A percentile compares a stretch with the other conserved stretches of the same genome.
phyloP scores from a whole-genome alignment of 2,113 vertebrate genomes.

The Ammospiza nelsoni region DNA sequence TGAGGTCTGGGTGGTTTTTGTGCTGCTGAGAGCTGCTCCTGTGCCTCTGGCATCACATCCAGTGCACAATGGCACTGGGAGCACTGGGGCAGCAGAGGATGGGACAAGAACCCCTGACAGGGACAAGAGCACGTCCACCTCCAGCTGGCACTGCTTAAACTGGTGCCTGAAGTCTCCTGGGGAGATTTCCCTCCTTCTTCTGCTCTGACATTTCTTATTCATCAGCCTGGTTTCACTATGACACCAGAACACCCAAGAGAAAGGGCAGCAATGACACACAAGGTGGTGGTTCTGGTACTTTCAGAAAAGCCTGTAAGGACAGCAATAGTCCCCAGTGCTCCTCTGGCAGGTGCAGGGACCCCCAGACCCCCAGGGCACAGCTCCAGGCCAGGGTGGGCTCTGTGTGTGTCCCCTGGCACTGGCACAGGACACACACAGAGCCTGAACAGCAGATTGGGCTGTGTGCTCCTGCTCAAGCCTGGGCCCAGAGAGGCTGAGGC shows the following conservation, averaged over 20 bases:
- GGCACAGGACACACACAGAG: accelerated
- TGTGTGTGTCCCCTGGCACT: background rate
- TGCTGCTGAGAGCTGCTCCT: background rate
- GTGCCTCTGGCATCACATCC: background rate
- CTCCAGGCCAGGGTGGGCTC: background rate
- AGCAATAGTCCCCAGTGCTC: accelerated
- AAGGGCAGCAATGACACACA: background rate
- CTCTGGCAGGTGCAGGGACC: accelerated
- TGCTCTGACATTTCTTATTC: background rate
- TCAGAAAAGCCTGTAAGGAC: accelerated
- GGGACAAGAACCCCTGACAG: accelerated
- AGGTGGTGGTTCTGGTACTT: accelerated
- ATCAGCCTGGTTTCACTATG: background rate
- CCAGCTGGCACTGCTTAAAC: background rate
- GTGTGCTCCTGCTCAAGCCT: background rate
- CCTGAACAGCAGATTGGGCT: background rate
- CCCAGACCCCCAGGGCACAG: background rate
- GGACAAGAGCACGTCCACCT: background rate
- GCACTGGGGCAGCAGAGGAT: background rate
- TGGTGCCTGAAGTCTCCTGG: background rate
- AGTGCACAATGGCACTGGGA: background rate
- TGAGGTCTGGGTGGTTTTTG: accelerated
- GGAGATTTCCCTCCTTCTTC: background rate
- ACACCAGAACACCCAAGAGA: background rate
- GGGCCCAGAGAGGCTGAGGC: background rate